Evolutionary conservation across 2,888 invertebrate genomes (phyloP), one percentile per base, ranked within the genome.

Genomic region (Boloria euphrosyne): DNA sequence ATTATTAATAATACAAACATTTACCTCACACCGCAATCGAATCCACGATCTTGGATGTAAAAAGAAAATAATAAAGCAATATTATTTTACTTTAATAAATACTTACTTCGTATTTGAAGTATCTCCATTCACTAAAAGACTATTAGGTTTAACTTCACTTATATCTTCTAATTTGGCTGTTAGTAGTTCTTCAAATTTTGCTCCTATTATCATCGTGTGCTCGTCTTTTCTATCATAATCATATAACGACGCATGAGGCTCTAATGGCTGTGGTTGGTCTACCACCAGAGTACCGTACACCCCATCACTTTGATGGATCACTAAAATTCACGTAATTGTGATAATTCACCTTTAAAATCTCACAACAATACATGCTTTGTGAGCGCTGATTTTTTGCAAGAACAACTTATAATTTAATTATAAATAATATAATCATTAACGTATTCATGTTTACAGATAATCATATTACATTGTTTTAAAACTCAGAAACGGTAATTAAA

Each of bases 291-390:
- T 81, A 0, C 95, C 95, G 69, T 93, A 93, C 0, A 94, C 79
- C 0, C 95, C 95, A 69, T 94, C 94, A 63, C 91, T 90, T 74
- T 94, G 93, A 70, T 94, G 94, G 1, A 92, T 75, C 10, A 94
- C 95, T 94, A 82, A 38, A 85, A 83, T 16, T 0, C 31, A 31
- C 10, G 31, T 7, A 31, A 31, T 10, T 38, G 2, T 38, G 7
- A 38, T 10, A 38, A 38, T 10, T 10, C 2, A 38, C 31, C 7
- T 38, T 38, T 2, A 38, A 38, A 38, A 38, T 31, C 6, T 31
- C 7, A 7, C 1, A 38, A 38, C 7, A 10, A 38, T 10, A 38
- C 7, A 38, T 38, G 31, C 31, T 38, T 38, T 38, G 31, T 38
- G 31, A 10, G 31, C 31, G 0, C n/a, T n/a, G 10, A 10, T 38